Percentiles rank a stretch among this genome's conserved stretches.
Conservation (phyloP, 2,113 vertebrate species). For the Notarius lentiginosus region DNA sequence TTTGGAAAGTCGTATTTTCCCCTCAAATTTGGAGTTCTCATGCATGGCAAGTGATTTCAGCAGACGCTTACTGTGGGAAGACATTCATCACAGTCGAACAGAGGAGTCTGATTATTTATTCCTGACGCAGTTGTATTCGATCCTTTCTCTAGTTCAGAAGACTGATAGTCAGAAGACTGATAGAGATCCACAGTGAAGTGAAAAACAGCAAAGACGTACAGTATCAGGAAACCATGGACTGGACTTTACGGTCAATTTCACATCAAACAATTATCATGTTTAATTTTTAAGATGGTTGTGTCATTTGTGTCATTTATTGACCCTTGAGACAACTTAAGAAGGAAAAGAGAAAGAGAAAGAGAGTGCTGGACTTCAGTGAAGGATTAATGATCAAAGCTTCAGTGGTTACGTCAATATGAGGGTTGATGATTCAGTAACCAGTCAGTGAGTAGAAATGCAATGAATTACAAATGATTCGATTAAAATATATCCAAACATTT, state of each 20-base stretch:
- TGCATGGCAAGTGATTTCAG: conserved; percentile 12
- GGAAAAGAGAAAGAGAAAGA: background rate
- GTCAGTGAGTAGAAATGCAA: background rate
- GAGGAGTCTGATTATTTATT: conserved; percentile 37
- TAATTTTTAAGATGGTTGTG: conserved; percentile 62
- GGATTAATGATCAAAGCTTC: background rate
- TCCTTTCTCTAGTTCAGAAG: conserved; percentile 64
- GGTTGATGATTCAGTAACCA: conserved; percentile 2
- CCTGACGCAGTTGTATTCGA: conserved; percentile 51
- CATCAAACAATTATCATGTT: conserved; percentile 70
- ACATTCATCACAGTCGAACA: background rate
- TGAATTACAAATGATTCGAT: conserved; percentile 1
- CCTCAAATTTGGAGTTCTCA: background rate
- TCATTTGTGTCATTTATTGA: conserved; percentile 46
- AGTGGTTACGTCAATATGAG: background rate
- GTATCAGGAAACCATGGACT: conserved; percentile 63
- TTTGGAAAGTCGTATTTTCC: background rate
- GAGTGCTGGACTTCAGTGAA: background rate
- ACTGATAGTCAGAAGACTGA: conserved; percentile 68
- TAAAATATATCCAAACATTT: no score
- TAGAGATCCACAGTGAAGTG: conserved; percentile 62
- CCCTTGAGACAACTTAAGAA: conserved; percentile 53
- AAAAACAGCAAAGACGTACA: conserved; percentile 66
- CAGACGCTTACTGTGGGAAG: background rate
- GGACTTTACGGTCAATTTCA: conserved; percentile 61